phyloP scores from a whole-genome alignment of 2,888 invertebrate genomes.

The Scaptodrosophila latifasciaeformis region DNA sequence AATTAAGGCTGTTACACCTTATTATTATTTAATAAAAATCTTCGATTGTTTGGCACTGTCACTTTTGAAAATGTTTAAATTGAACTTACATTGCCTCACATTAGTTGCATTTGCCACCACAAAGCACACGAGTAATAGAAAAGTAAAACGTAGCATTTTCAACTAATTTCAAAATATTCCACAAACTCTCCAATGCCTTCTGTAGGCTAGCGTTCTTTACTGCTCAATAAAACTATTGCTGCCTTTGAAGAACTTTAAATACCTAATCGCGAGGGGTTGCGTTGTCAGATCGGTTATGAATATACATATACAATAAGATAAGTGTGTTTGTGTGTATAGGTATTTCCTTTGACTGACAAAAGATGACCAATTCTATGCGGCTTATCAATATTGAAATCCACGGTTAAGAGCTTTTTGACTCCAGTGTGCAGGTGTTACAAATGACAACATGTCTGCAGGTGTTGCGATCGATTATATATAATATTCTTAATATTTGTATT shows the following conservation, averaged over 20 bases:
- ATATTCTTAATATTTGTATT: no score
- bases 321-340: not conserved
- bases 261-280: conserved; percentile 20
- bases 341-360: conserved; percentile 2
- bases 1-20: no score
- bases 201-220: conserved; percentile 19
- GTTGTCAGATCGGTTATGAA: no score
- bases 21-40: no score
- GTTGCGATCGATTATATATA: conserved; percentile 20
- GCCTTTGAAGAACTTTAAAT: conserved; percentile 41
- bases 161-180: not conserved
- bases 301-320: not conserved
- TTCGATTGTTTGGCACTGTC: no score
- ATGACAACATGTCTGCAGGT: conserved; percentile 34
- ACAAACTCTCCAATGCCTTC: not conserved
- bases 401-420: conserved; percentile 3
- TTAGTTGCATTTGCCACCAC: conserved; percentile 28
- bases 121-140: conserved; percentile 29
- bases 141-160: conserved; percentile 41
- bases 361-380: conserved; percentile 37
- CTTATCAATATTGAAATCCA: conserved; percentile 46
- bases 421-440: conserved; percentile 46
- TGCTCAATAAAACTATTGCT: conserved; percentile 42
- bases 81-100: conserved; percentile 51
- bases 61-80: no score